Evolutionary conservation across 2,113 vertebrate genomes (phyloP).

Genomic region (Ageneiosus marmoratus): DNA sequence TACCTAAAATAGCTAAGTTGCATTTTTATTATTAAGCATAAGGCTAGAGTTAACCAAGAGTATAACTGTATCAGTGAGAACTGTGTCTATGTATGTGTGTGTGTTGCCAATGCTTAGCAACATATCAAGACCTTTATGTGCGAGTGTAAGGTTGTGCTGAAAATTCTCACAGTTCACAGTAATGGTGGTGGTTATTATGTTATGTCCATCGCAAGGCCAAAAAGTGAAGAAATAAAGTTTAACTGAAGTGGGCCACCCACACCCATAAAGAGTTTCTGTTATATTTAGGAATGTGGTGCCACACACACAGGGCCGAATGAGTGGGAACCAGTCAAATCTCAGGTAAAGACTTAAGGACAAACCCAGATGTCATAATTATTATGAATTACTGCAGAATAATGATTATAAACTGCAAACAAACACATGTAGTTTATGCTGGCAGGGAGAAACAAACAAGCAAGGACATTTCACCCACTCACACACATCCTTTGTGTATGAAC

Average conservation of each 20-base stretch:
- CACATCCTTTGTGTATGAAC: slow-evolving; percentile 30
- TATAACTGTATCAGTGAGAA: no score
- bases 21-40: no score
- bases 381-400: slow-evolving; percentile 40
- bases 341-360: slow-evolving; percentile 17
- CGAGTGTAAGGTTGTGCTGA: neutral
- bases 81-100: neutral
- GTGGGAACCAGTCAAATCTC: slow-evolving; percentile 3
- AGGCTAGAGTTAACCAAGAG: no score
- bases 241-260: slow-evolving; percentile 47
- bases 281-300: slow-evolving; percentile 23
- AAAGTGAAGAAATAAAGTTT: slow-evolving; percentile 8
- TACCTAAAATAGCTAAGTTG: no score
- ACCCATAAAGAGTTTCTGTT: slow-evolving; percentile 24
- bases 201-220: slow-evolving; percentile 23
- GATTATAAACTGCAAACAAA: slow-evolving; percentile 16
- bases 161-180: slow-evolving; percentile 28
- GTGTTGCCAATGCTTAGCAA: neutral
- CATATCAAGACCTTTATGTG: neutral
- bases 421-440: slow-evolving; percentile 1
- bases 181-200: slow-evolving; percentile 47
- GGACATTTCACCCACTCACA: slow-evolving; percentile 1
- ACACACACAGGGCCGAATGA: slow-evolving; percentile 30
- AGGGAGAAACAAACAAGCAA: slow-evolving; percentile 33
- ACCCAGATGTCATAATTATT: slow-evolving; percentile 43